Conservation (phyloP, 92 coral and sea anemone species). For the Palythoa heliodiscus region DNA sequence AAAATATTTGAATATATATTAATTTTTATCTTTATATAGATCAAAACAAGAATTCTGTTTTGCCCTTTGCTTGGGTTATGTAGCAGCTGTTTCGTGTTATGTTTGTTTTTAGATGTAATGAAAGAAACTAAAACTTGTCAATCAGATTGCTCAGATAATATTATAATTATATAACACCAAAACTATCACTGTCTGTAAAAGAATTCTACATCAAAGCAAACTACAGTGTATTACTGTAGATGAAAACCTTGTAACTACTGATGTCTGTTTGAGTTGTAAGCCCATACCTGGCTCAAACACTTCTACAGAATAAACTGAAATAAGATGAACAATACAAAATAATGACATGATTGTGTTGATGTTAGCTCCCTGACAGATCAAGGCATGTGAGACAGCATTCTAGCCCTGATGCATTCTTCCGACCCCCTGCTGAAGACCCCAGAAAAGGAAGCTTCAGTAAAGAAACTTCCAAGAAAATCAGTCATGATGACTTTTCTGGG, state of each 20-base stretch:
- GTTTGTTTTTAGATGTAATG: no score
- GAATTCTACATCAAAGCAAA: no score
- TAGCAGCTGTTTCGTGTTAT: no score
- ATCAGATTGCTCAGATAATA: no score
- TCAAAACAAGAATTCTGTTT: no score
- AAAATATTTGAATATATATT: no score
- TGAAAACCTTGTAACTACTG: neutral
- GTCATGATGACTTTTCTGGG: conserved; percentile 68
- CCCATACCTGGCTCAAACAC: neutral
- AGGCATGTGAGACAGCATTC: conserved; percentile 70
- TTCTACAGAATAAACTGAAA: neutral
- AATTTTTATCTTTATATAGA: no score
- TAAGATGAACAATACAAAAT: neutral
- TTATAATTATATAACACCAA: no score
- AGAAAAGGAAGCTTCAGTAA: conserved; percentile 47
- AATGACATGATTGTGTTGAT: conserved; percentile 31
- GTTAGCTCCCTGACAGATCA: conserved; percentile 72
- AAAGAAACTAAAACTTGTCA: no score
- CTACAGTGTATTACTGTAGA: neutral
- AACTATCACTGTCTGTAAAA: no score
- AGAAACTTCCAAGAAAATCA: conserved; percentile 65
- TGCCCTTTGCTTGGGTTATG: no score
- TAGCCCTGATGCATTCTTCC: conserved; percentile 86
- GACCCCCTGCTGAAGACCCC: conserved; percentile 59
- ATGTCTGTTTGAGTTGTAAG: neutral